Percentiles rank a stretch among this genome's conserved stretches.
Conservation (phyloP, 2,797 vertebrate genomes). For the Benthosema pterotum region DNA sequence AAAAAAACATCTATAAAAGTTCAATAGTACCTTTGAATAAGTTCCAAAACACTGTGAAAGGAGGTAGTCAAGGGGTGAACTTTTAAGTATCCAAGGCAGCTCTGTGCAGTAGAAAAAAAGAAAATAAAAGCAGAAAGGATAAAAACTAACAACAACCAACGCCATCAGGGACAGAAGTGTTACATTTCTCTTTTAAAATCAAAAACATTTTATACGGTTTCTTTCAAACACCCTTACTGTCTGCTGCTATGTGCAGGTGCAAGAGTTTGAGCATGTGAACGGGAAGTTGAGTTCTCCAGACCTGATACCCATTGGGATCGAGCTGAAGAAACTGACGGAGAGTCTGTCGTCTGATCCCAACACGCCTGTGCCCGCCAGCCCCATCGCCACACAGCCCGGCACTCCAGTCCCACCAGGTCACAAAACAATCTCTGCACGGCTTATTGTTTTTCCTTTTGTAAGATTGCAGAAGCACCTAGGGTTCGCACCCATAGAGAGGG, state of each 20-base stretch:
- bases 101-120: too few species aligned
- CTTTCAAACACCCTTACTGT: too few species aligned
- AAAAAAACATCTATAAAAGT: too few species aligned
- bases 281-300: conserved; percentile 96
- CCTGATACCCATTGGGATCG: conserved; percentile 86
- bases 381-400: conserved; percentile 80
- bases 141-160: too few species aligned
- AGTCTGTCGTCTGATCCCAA: conserved; percentile 91
- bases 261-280: conserved; percentile 97
- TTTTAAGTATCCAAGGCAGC: too few species aligned
- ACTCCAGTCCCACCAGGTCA: conserved; percentile 84
- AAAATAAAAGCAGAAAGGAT: too few species aligned
- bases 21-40: too few species aligned
- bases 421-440: conserved; percentile 11
- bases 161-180: too few species aligned
- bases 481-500: not conserved
- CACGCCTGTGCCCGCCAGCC: conserved; percentile 91
- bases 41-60: too few species aligned
- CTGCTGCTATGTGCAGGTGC: conserved; percentile 83
- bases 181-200: too few species aligned
- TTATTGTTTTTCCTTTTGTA: conserved; percentile 6
- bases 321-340: conserved; percentile 88
- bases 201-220: too few species aligned
- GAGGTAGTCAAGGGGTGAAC: too few species aligned
- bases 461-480: conserved; percentile 9